Percentiles rank a stretch among this genome's conserved stretches.
These are phyloP conservation scores for Crax fasciolata DNA, from an alignment of 2,797 vertebrate species.

Conservation along the genomic window DNA sequence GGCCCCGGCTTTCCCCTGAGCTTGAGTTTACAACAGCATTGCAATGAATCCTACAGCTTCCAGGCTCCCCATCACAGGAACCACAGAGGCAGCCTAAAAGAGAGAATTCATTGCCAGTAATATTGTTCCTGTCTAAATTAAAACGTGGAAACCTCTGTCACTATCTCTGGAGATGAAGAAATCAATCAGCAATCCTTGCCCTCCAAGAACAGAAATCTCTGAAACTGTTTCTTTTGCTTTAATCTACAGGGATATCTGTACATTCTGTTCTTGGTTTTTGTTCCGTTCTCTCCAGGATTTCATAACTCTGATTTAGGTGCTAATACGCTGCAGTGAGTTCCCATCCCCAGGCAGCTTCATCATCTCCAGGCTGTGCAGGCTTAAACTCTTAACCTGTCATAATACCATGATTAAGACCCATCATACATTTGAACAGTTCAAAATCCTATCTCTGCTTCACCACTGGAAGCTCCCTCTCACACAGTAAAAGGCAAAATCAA, in stretches of 20 bases:
- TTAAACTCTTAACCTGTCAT: conserved; percentile 64
- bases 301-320: conserved; percentile 55
- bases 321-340: conserved; percentile 33
- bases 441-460: conserved; percentile 19
- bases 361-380: conserved; percentile 15
- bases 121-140: not conserved
- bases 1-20: not conserved
- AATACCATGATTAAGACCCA: conserved; percentile 52
- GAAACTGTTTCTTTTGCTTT: not conserved
- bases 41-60: not conserved
- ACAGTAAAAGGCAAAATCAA: conserved; percentile 44
- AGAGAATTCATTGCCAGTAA: not conserved
- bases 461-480: not conserved
- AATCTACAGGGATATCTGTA: not conserved
- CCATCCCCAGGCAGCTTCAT: conserved; percentile 56
- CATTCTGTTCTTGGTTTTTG: not conserved
- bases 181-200: not conserved
- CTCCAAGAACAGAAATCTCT: not conserved
- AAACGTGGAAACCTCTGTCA: not conserved
- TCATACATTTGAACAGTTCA: conserved; percentile 35
- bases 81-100: not conserved
- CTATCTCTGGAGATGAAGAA: conserved; percentile 20
- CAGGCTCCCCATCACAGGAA: fast-evolving
- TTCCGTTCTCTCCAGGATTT: not conserved
- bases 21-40: not conserved